phyloP scores from a whole-genome alignment of 2,888 invertebrate genomes.

The Acanthosepion esculentum region DNA sequence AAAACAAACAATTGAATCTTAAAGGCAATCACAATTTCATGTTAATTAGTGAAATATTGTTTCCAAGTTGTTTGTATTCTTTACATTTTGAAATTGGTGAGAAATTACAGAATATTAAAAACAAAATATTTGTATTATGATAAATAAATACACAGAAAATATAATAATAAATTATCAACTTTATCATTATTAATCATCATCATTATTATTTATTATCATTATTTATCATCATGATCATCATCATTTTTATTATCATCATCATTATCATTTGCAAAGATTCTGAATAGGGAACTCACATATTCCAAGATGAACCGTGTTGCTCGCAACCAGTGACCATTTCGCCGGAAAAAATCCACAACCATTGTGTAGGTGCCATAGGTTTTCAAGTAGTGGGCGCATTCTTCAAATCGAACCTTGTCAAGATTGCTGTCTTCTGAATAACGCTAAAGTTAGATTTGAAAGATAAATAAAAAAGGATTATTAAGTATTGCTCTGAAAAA shows the following conservation, averaged over 20 bases:
- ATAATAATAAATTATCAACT: too few relatives aligned
- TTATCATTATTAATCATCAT: not conserved
- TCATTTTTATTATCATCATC: not conserved
- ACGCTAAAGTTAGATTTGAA: constrained; percentile 54
- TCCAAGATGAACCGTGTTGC: constrained; percentile 83
- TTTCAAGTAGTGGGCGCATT: constrained; percentile 87
- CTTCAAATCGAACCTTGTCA: constrained; percentile 75
- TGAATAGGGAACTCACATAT: constrained; percentile 74
- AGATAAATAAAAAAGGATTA: not conserved
- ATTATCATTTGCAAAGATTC: not conserved
- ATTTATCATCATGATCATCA: not conserved
- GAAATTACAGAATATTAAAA: too few relatives aligned
- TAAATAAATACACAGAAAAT: too few relatives aligned
- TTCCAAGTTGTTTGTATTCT: too few relatives aligned
- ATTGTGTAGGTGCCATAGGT: constrained; percentile 86
- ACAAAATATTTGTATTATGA: too few relatives aligned
- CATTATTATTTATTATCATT: not conserved
- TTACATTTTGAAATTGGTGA: too few relatives aligned
- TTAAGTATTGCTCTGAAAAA: not conserved
- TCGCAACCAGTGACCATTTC: constrained; percentile 82
- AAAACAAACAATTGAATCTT: too few relatives aligned
- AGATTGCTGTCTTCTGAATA: constrained; percentile 65
- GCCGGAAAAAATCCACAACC: constrained; percentile 85
- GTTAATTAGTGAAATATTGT: too few relatives aligned
- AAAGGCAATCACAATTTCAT: too few relatives aligned